Percentiles rank a stretch among this genome's conserved stretches.
Conservation (phyloP, 2,888 invertebrate genomes). For the Cryptocephalus moraei region DNA sequence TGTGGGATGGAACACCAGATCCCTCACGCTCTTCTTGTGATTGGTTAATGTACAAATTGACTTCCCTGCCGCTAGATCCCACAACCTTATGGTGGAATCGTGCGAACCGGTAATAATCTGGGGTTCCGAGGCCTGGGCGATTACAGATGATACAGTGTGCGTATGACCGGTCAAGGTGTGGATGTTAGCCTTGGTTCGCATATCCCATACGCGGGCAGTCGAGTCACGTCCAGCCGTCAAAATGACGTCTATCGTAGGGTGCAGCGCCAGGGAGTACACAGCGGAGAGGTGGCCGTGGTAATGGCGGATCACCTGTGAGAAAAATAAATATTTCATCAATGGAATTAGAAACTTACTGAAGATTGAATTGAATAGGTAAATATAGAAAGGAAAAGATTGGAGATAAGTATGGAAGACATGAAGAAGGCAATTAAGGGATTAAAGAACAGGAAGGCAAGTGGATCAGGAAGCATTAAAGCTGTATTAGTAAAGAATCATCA, state of each 20-base stretch:
- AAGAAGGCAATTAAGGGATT: too few relatives aligned
- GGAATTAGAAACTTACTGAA: too few relatives aligned
- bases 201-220: slow-evolving; percentile 96
- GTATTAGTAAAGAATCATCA: too few relatives aligned
- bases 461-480: too few relatives aligned
- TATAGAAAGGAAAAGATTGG: too few relatives aligned
- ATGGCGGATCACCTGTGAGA: slow-evolving; percentile 74
- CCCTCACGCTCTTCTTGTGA: slow-evolving; percentile 92
- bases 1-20: slow-evolving; percentile 67
- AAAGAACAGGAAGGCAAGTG: too few relatives aligned
- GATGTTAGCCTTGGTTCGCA: slow-evolving; percentile 97
- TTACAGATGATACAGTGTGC: slow-evolving; percentile 92
- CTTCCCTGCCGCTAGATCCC: slow-evolving; percentile 96
- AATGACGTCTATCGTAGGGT: slow-evolving; percentile 91
- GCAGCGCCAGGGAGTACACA: slow-evolving; percentile 84
- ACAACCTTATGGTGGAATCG: slow-evolving; percentile 92
- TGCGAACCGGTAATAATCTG: slow-evolving; percentile 87
- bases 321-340: neutral
- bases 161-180: slow-evolving; percentile 94
- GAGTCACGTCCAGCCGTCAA: slow-evolving; percentile 92
- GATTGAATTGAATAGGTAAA: neutral
- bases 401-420: too few relatives aligned
- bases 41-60: slow-evolving; percentile 92
- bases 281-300: slow-evolving; percentile 99
- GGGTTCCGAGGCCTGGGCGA: slow-evolving; percentile 88